Evolutionary conservation across 2,888 invertebrate species (phyloP).

Genomic region (Caenorhabditis japonica): DNA sequence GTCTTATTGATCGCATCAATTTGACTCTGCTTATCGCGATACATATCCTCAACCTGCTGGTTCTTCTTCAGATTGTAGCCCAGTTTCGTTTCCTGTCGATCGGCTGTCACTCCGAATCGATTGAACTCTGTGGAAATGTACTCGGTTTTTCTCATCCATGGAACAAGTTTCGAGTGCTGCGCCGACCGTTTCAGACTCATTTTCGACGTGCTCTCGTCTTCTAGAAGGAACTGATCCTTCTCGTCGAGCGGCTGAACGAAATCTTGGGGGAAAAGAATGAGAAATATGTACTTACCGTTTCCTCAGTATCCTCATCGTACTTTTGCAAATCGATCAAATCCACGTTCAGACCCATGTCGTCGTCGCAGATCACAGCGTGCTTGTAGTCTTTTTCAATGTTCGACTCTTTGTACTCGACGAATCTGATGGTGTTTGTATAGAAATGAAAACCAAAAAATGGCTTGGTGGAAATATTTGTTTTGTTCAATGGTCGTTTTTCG

Average conservation of each 20-base stretch:
- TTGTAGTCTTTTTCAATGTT: slow-evolving; percentile 89
- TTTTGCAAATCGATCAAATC: slow-evolving; percentile 96
- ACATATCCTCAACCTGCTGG: slow-evolving; percentile 83
- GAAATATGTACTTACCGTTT: slow-evolving; percentile 9
- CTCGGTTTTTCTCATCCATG: slow-evolving; percentile 97
- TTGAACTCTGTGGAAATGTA: slow-evolving; percentile 99
- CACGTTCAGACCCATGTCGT: slow-evolving; percentile 95
- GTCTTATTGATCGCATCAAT: slow-evolving; percentile 97
- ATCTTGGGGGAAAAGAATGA: neutral
- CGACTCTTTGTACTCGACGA: slow-evolving; percentile 95
- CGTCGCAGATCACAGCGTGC: slow-evolving; percentile 94
- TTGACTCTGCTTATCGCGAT: slow-evolving; percentile 96
- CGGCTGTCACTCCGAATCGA: slow-evolving; percentile 93
- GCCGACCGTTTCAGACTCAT: slow-evolving; percentile 81
- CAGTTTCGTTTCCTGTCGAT: slow-evolving; percentile 96
- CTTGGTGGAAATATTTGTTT: too few species aligned
- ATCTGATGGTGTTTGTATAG: too few species aligned
- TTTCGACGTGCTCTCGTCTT: slow-evolving; percentile 55
- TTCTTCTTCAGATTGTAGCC: slow-evolving; percentile 95
- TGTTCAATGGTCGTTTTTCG: too few species aligned
- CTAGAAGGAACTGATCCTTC: slow-evolving; percentile 55
- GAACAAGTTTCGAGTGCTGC: slow-evolving; percentile 95
- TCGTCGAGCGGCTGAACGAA: slow-evolving; percentile 44
- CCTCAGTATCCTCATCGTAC: slow-evolving; percentile 80
- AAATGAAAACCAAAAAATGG: too few species aligned